Percentiles rank a stretch among this genome's conserved stretches.
Evolutionary conservation across 2,113 vertebrate species (phyloP).

Genomic region (Eonycteris spelaea): DNA sequence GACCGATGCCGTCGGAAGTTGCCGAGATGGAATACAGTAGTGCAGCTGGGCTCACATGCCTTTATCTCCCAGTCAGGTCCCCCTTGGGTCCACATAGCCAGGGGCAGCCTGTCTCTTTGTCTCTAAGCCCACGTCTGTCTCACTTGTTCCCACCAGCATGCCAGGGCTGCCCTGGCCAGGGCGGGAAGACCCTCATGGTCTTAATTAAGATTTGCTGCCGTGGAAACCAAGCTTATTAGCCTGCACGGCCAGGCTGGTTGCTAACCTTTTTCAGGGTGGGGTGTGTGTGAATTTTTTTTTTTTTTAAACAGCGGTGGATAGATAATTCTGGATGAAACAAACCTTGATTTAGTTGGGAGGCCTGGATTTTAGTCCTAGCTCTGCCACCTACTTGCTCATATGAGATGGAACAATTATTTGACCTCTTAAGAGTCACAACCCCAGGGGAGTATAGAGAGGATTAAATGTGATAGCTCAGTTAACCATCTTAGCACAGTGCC

Average conservation of each 20-base stretch:
- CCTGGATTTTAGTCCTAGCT: not conserved
- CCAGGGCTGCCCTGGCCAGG: not conserved
- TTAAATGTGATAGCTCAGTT: not conserved
- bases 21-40: not conserved
- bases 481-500: not conserved
- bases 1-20: not conserved
- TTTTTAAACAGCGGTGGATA: not conserved
- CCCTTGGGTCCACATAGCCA: not conserved
- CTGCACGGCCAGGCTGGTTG: constrained; percentile 10
- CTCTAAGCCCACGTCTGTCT: not conserved
- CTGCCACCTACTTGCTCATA: not conserved
- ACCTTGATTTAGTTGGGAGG: not conserved
- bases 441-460: not conserved
- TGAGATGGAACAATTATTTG: not conserved
- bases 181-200: constrained; percentile 32
- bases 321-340: constrained; percentile 29
- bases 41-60: accelerated
- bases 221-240: constrained; percentile 68
- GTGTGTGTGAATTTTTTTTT: not conserved
- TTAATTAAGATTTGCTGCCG: constrained; percentile 59
- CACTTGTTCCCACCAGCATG: not conserved
- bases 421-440: not conserved
- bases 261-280: constrained; percentile 42
- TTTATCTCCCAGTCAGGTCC: not conserved
- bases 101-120: constrained; percentile 20